These are phyloP conservation scores for Amphipyra tragopoginis DNA, from an alignment of 2,888 invertebrate species.

Conservation along the genomic window DNA sequence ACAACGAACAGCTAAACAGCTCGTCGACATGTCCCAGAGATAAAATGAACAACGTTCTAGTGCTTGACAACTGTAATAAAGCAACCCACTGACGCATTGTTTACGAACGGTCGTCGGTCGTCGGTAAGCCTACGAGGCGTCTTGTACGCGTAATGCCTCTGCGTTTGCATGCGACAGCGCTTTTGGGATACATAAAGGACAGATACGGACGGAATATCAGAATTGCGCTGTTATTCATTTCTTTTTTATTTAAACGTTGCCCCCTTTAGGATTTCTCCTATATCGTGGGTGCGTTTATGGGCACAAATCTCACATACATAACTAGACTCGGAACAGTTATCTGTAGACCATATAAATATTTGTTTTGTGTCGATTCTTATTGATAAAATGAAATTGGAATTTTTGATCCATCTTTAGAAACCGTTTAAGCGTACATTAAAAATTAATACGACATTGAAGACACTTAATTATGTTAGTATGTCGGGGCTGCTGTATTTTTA, in stretches of 20 bases:
- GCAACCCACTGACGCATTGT: conserved; percentile 57
- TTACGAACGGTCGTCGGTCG: conserved; percentile 53
- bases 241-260: conserved; percentile 9
- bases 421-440: no score
- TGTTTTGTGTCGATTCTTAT: no score
- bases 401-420: no score
- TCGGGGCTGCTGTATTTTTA: no score
- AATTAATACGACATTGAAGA: no score
- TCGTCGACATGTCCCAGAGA: conserved; percentile 57
- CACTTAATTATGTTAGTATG: no score
- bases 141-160: conserved; percentile 44
- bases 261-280: no score
- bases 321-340: no score
- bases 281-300: no score
- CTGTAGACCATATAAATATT: no score
- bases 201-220: conserved; percentile 44
- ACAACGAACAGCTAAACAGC: conserved; percentile 50
- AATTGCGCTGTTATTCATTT: conserved; percentile 32
- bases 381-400: no score
- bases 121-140: conserved; percentile 44
- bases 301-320: no score
- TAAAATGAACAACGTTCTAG: conserved; percentile 61
- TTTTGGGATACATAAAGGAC: conserved; percentile 45
- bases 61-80: conserved; percentile 64
- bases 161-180: conserved; percentile 54